Evolutionary conservation across 2,888 invertebrate genomes (phyloP).

Genomic region (Chloroclysta siterata): DNA sequence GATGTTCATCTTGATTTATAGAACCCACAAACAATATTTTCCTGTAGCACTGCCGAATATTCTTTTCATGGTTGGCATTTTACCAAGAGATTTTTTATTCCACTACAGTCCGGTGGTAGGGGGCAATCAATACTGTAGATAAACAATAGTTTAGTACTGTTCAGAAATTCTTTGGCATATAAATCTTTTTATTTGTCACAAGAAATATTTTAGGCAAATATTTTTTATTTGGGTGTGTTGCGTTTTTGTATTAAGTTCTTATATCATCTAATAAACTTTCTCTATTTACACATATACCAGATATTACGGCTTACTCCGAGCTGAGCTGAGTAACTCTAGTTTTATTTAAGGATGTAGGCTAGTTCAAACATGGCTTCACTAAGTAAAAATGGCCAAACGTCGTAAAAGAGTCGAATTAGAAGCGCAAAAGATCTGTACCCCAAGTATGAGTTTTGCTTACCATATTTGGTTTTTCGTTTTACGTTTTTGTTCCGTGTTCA

Average conservation of each 20-base stretch:
- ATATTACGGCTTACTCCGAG: neutral
- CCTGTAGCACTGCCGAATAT: slow-evolving; percentile 58
- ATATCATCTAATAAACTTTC: no score
- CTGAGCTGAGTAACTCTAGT: no score
- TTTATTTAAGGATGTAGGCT: no score
- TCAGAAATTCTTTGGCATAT: neutral
- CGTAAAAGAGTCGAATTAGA: neutral
- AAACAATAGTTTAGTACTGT: slow-evolving; percentile 6
- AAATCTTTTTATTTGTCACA: neutral
- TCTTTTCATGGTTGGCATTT: slow-evolving; percentile 78
- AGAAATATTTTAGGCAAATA: neutral
- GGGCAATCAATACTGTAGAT: slow-evolving; percentile 72
- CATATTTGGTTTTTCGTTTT: no score
- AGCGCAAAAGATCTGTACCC: neutral
- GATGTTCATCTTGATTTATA: slow-evolving; percentile 38
- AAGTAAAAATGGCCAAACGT: neutral
- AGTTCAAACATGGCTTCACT: neutral
- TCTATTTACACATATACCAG: no score
- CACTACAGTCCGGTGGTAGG: slow-evolving; percentile 69
- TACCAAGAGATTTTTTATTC: slow-evolving; percentile 79
- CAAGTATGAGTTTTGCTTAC: no score
- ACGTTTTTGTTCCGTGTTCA: no score
- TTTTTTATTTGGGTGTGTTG: neutral
- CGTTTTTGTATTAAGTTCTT: neutral
- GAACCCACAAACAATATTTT: slow-evolving; percentile 64